A percentile compares a stretch with the other conserved stretches of the same genome.
These are phyloP conservation scores for Lampris incognitus DNA, from an alignment of 2,113 vertebrate species.

Conservation along the genomic window DNA sequence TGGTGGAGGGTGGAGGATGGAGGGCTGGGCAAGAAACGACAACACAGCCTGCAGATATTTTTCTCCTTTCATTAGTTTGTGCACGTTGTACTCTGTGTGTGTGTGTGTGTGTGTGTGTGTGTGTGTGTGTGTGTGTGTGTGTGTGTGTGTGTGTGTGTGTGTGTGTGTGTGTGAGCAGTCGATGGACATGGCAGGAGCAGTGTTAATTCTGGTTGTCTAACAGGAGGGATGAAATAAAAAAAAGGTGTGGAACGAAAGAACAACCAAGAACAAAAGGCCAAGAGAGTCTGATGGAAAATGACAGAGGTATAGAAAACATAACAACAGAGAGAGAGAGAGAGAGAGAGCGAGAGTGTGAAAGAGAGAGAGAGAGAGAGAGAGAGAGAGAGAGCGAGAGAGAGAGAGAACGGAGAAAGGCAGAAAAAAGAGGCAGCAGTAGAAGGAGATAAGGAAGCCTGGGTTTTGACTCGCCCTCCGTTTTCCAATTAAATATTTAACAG, in stretches of 20 bases:
- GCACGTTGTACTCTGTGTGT: not conserved
- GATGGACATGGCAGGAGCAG: not conserved
- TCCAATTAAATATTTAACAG: constrained; percentile 69
- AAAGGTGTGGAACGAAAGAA: not conserved
- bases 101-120: not conserved
- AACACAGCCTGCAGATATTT: constrained; percentile 11
- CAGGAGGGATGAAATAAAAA: constrained; percentile 13
- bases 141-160: constrained; percentile 1
- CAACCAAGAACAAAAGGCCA: no score
- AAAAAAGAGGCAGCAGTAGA: not conserved
- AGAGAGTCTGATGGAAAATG: not conserved
- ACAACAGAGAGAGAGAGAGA: constrained; percentile 1
- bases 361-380: no score
- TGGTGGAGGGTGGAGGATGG: not conserved
- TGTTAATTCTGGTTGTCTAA: not conserved
- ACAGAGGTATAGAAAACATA: not conserved
- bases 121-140: not conserved
- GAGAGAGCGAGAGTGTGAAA: not conserved
- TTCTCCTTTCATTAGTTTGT: not conserved
- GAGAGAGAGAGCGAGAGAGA: not conserved
- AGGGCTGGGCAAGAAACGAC: not conserved
- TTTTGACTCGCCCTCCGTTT: constrained; percentile 22
- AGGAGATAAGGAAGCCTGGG: constrained; percentile 17
- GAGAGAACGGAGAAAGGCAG: not conserved
- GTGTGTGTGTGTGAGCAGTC: not conserved